Percentiles rank a stretch among this genome's conserved stretches.
Evolutionary conservation across 2,113 vertebrate species (phyloP).

Genomic region (Mesembrinibis cayennensis): DNA sequence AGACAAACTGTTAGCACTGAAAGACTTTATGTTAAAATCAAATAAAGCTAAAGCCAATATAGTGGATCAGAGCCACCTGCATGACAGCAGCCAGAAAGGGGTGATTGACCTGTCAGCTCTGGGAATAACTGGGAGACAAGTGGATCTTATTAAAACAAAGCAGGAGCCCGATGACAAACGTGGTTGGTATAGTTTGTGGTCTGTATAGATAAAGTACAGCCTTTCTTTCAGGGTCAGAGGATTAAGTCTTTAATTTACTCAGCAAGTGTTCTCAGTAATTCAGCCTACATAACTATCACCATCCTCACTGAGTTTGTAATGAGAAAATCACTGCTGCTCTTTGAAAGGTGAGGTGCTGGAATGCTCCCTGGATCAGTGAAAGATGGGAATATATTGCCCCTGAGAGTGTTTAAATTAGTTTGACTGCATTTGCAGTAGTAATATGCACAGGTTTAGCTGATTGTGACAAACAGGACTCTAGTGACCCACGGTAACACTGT

Average conservation of each 20-base stretch:
- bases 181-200: constrained; percentile 72
- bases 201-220: not conserved
- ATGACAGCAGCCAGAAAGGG: constrained; percentile 86
- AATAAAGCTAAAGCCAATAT: constrained; percentile 96
- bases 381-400: not conserved
- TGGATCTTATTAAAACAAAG: constrained; percentile 92
- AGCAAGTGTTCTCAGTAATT: not conserved
- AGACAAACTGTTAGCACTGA: constrained; percentile 94
- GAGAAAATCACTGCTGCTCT: not conserved
- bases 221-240: not conserved
- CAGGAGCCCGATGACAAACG: constrained; percentile 92
- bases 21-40: constrained; percentile 98
- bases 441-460: not conserved
- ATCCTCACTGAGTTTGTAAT: not conserved
- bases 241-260: not conserved
- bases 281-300: not conserved
- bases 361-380: not conserved
- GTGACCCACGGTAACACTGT: not conserved
- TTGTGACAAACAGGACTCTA: not conserved
- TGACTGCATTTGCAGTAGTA: not conserved
- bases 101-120: constrained; percentile 87
- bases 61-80: constrained; percentile 89
- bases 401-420: not conserved
- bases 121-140: constrained; percentile 90
- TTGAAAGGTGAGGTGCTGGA: not conserved